Base-by-base conservation (phyloP, 2,888 invertebrate genomes). In the Lasioglossum lativentre region DNA sequence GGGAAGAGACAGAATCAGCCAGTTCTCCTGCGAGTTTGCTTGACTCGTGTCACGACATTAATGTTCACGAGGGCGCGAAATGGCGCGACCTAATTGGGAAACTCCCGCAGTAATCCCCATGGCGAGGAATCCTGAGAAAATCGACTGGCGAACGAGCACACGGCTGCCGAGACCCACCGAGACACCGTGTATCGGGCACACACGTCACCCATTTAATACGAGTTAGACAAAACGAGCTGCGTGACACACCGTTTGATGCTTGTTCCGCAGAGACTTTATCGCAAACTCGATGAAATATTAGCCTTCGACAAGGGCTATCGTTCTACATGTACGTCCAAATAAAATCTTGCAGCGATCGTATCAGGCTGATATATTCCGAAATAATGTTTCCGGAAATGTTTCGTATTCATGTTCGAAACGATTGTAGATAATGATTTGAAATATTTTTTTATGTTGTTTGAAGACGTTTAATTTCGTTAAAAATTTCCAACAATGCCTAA, bases 21-120 rank as follows among this genome's bases (percentile, higher is more conserved):
- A 71, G 59, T 59, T 59, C 75, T 38, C 30, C 73, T 82, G 75
- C 83, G 82, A 85, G 85, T 85, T 83, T 75, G 56, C 78, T 59
- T 73, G 59, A 75, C 71, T 83, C 77, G 77, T 70, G 82, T 80
- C 82, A 80, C 80, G 86, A 88, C 81, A 85, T 86, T 89, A 90
- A 89, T 88, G 83, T 86, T 90, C 88, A 86, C 82, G 80, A 80
- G 82, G 82, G 78, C 83, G 83, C 84, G 86, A 88, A 90, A 90
- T 80, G 86, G 80, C 80, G 82, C 86, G 85, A 90, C 86, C 87
- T 89, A 90, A 90, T 89, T 89, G 88, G 82, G 85, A 89, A 90
- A 90, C 90, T 90, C 85, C 74, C 72, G 63, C 77, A 68, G 83
- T 86, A 90, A 90, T 90, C 86, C 82, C 82, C 83, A 80, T 79